Evolutionary conservation across 2,797 vertebrate genomes (phyloP).

Genomic region (Acrossocheilus fasciatus): DNA sequence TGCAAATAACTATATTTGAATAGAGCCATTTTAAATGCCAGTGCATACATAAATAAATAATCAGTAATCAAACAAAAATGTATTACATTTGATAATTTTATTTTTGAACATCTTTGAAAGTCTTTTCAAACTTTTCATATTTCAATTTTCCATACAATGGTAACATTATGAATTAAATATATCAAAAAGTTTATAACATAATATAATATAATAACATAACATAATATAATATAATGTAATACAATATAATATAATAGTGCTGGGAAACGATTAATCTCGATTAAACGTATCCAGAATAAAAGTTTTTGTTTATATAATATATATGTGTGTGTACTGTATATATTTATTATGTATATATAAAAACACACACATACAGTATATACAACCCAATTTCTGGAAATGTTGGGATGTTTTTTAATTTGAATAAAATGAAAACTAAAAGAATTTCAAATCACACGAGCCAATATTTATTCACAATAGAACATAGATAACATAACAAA

Average conservation of each 20-base stretch:
- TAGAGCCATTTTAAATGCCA: not conserved
- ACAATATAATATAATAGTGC: not conserved
- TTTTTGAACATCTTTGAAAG: not conserved
- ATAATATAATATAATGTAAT: not conserved
- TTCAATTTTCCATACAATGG: not conserved
- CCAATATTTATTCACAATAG: too few species aligned
- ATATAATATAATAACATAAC: not conserved
- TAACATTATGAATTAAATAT: not conserved
- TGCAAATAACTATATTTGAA: not conserved
- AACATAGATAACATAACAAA: too few species aligned
- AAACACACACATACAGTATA: not conserved
- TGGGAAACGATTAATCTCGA: not conserved
- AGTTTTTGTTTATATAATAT: not conserved
- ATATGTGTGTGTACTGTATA: not conserved
- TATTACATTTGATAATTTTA: not conserved
- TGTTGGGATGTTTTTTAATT: too few species aligned
- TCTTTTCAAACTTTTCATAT: not conserved
- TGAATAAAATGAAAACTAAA: too few species aligned
- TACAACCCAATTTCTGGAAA: too few species aligned
- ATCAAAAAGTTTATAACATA: not conserved
- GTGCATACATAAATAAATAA: not conserved
- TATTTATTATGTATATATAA: not conserved
- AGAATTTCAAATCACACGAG: too few species aligned
- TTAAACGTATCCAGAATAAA: not conserved
- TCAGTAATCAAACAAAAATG: not conserved